phyloP scores from a whole-genome alignment of 2,888 invertebrate genomes.

The Lasioglossum zephyrum region DNA sequence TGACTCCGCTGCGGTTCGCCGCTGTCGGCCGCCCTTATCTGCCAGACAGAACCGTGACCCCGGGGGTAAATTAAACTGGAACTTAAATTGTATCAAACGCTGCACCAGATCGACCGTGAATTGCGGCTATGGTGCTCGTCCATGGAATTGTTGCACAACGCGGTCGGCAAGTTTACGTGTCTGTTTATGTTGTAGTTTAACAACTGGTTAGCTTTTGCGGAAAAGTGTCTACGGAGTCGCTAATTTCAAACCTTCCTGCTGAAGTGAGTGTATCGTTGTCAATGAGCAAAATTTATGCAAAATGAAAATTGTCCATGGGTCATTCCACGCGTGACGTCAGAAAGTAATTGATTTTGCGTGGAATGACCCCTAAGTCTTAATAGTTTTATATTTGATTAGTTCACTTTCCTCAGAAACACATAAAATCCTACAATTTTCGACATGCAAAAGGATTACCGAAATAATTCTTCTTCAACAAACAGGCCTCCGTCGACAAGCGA shows the following conservation, averaged over 20 bases:
- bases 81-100: conserved; percentile 35
- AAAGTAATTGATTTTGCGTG: too few species aligned
- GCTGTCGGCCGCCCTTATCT: conserved; percentile 93
- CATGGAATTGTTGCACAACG: not conserved
- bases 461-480: not conserved
- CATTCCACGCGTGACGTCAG: too few species aligned
- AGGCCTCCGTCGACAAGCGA: not conserved
- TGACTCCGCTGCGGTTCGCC: conserved; percentile 91
- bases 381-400: too few species aligned
- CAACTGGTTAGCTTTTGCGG: not conserved
- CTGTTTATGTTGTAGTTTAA: not conserved
- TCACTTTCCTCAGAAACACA: too few species aligned
- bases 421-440: too few species aligned
- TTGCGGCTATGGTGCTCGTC: not conserved
- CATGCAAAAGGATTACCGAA: too few species aligned
- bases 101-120: conserved; percentile 12
- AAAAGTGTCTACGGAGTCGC: too few species aligned
- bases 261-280: too few species aligned
- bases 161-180: not conserved
- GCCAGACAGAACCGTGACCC: conserved; percentile 55
- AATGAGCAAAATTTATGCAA: too few species aligned
- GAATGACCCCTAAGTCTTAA: too few species aligned
- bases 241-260: too few species aligned
- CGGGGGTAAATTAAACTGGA: conserved; percentile 28
- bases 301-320: too few species aligned